Evolutionary conservation across 1,140 invertebrate genomes (phyloP).

Genomic region (Thrips palmi): DNA sequence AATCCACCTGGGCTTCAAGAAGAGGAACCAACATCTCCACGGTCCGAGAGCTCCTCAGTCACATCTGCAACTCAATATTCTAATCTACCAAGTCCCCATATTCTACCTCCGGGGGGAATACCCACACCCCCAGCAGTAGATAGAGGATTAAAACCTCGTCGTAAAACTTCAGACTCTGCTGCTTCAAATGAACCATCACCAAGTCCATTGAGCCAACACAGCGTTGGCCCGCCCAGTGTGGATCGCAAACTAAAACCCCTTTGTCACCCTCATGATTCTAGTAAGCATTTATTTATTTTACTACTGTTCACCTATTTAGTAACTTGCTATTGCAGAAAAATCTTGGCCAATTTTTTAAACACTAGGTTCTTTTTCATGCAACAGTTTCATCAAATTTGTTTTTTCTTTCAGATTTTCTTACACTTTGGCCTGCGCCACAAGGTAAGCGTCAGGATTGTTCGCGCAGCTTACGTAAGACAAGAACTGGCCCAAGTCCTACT

Average conservation of each 20-base stretch:
- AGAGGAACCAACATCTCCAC: conserved; percentile 32
- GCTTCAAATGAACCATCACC: conserved; percentile 20
- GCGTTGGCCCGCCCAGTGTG: conserved; percentile 28
- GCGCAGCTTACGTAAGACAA: conserved; percentile 14
- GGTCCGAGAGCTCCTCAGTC: conserved; percentile 26
- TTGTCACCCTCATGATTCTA: too few relatives aligned
- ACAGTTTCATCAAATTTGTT: too few relatives aligned
- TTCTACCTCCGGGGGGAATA: conserved; percentile 20
- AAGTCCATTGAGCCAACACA: too few relatives aligned
- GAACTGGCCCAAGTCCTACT: conserved; percentile 22
- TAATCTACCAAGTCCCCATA: conserved; percentile 32
- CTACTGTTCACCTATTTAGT: too few relatives aligned
- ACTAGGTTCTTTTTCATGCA: too few relatives aligned
- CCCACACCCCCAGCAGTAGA: conserved; percentile 50
- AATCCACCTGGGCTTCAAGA: conserved; percentile 12
- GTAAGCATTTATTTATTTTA: too few relatives aligned
- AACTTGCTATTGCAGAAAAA: too few relatives aligned
- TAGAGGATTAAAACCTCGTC: conserved; percentile 55
- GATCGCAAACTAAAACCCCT: conserved; percentile 35
- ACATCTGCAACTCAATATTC: conserved; percentile 31
- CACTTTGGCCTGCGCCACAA: too few relatives aligned
- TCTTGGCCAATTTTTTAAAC: too few relatives aligned
- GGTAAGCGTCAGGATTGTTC: conserved; percentile 6
- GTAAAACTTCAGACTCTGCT: conserved; percentile 31
- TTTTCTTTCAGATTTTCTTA: too few relatives aligned